These are phyloP conservation scores for Neodiprion fabricii DNA, from an alignment of 1,140 invertebrate genomes.

Conservation along the genomic window DNA sequence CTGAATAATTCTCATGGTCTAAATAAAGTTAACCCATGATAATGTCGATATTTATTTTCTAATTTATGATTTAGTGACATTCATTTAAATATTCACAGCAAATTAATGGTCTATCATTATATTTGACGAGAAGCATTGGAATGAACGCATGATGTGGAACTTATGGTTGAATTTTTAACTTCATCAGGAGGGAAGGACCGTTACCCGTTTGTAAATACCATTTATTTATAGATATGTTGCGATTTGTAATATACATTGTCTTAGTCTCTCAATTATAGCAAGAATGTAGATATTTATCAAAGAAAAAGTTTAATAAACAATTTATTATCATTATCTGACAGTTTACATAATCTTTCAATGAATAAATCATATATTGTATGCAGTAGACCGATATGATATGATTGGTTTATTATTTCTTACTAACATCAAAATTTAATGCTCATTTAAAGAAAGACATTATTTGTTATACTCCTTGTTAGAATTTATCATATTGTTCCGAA, in stretches of 20 bases:
- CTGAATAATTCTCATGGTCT: background rate
- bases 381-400: too few species aligned
- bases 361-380: background rate
- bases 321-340: background rate
- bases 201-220: background rate
- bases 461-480: slow-evolving; percentile 1
- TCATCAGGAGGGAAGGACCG: background rate
- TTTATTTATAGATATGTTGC: slow-evolving; percentile 8
- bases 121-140: background rate
- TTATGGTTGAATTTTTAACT: background rate
- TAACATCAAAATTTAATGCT: background rate
- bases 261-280: background rate
- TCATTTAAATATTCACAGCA: slow-evolving; percentile 4
- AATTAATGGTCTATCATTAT: slow-evolving; percentile 1
- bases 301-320: background rate
- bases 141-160: background rate
- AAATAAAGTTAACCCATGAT: background rate
- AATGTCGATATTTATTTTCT: background rate
- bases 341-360: background rate
- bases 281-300: background rate
- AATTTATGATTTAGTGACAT: background rate
- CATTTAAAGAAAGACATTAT: background rate
- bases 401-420: too few species aligned
- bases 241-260: slow-evolving; percentile 3
- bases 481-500: background rate